Base-by-base conservation (phyloP, 2,113 vertebrate genomes). In the Myotis davidii region DNA sequence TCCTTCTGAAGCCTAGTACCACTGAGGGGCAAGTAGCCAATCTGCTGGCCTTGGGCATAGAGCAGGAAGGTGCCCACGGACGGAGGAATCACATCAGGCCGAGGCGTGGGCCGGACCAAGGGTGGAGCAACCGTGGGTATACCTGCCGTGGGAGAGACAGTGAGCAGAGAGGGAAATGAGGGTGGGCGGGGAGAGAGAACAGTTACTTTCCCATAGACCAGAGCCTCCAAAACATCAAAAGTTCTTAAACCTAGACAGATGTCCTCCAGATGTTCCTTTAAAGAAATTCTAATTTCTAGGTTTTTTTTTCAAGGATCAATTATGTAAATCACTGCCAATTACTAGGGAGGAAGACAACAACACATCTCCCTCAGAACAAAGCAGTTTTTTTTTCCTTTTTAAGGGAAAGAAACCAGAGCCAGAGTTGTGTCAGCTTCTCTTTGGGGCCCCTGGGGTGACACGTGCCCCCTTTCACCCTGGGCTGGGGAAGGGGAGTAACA, bases 41-140 rank as follows among this genome's bases (percentile, higher is more conserved):
- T 99, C 85, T 99, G 99, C 98, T 99, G 99, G 6, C 99, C 99
- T 98, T 99, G 99, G 42, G 99, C 99, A 4, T 99, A 99, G 11
- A 99, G 98, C 95, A 99, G 98, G 1, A 99, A 99, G 25, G 99
- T 98, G 50, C 99, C 99, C 0, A 98, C 27, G 0, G 98, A 74
- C 0, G 99, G 99, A 0, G 98, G 98, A 5, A 98, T 99, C 97
- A 99, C 98, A 0, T 99, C 98, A 0, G 99, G 99, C 34, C 99
- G 98, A 4, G 99, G 99, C 1, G 98, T 70, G 0, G 99, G 99
- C 3, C 56, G 98, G 23, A 97, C 25, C 0, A 96, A 98, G 90
- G 99, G 99, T 0, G 99, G 99, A 1, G 99, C 98, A 0, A 99
- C 97, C 0, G 99, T 99, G 52, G 99, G 99, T 79, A 99, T 98